Percentiles rank a stretch among this genome's conserved stretches.
Conservation (phyloP, 2,113 vertebrate genomes). For the Platycercus adscitus region DNA sequence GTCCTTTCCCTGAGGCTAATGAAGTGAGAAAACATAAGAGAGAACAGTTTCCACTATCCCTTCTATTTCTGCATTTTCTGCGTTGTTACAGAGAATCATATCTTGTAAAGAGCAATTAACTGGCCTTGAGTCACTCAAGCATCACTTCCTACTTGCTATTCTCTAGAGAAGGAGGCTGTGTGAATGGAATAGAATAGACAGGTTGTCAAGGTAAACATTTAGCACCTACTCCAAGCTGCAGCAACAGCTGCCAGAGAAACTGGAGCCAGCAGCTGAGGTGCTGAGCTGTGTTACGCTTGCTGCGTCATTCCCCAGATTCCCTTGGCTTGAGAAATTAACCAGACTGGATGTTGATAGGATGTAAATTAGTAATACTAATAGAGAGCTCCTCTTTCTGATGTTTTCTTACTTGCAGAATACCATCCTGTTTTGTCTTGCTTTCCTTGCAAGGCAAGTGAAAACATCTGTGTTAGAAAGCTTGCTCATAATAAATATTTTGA, state of each 20-base stretch:
- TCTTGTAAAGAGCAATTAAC: not conserved
- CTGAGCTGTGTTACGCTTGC: not conserved
- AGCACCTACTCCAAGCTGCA: not conserved
- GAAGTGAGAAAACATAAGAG: not conserved
- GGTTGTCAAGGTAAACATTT: not conserved
- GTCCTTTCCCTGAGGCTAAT: not conserved
- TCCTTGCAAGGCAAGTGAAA: not conserved
- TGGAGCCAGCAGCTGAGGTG: not conserved
- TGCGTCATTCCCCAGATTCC: not conserved
- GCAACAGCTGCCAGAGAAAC: not conserved
- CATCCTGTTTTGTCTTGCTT: not conserved
- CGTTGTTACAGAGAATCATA: not conserved
- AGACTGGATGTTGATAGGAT: not conserved
- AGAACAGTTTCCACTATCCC: not conserved
- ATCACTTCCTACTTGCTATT: not conserved
- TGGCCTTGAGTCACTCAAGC: not conserved
- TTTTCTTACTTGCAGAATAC: not conserved
- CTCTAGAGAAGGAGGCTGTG: not conserved
- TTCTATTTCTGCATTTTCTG: not conserved
- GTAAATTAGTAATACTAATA: not conserved
- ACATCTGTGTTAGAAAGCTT: not conserved
- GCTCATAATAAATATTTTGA: not conserved
- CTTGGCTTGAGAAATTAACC: not conserved
- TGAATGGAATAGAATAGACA: not conserved
- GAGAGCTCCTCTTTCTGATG: not conserved